phyloP scores from a whole-genome alignment of 1,140 invertebrate genomes.

The Thalassaphorura encarpata region DNA sequence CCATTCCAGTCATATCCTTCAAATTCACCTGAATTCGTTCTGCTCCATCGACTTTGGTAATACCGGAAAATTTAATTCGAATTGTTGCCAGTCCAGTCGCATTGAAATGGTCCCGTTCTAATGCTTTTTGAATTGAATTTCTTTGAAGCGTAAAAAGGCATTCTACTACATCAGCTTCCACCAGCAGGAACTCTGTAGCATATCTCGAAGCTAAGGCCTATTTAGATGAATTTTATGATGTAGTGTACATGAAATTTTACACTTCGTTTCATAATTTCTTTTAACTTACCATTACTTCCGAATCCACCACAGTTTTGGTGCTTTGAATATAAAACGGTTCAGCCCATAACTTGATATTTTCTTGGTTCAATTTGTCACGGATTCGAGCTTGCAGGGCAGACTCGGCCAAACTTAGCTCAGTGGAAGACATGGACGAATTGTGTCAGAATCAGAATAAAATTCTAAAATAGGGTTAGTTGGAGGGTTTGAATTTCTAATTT shows the following conservation, averaged over 20 bases:
- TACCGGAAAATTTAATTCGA: slow-evolving; percentile 45
- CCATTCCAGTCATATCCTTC: slow-evolving; percentile 39
- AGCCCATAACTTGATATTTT: slow-evolving; percentile 60
- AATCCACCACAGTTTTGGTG: slow-evolving; percentile 36
- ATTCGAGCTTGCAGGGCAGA: slow-evolving; percentile 35
- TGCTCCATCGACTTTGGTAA: slow-evolving; percentile 18
- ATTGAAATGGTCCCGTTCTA: slow-evolving; percentile 49
- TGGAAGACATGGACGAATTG: neutral
- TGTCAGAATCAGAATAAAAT: neutral
- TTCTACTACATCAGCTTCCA: slow-evolving; percentile 41
- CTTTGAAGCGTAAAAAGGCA: slow-evolving; percentile 51
- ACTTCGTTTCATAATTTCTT: too few relatives aligned
- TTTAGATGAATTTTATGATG: neutral
- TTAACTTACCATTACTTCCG: slow-evolving; percentile 41
- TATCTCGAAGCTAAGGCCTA: slow-evolving; percentile 46
- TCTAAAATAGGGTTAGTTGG: too few relatives aligned
- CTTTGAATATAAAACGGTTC: slow-evolving; percentile 51
- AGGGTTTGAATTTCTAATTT: too few relatives aligned
- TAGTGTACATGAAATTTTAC: slow-evolving; percentile 4
- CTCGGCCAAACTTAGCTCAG: slow-evolving; percentile 12
- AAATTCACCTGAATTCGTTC: slow-evolving; percentile 44
- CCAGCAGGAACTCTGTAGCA: slow-evolving; percentile 44
- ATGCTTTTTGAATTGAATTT: slow-evolving; percentile 55
- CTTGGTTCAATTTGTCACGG: slow-evolving; percentile 50
- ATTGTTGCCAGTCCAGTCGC: slow-evolving; percentile 54